Evolutionary conservation across 2,113 vertebrate genomes (phyloP).

Genomic region (Solenodon paradoxus): DNA sequence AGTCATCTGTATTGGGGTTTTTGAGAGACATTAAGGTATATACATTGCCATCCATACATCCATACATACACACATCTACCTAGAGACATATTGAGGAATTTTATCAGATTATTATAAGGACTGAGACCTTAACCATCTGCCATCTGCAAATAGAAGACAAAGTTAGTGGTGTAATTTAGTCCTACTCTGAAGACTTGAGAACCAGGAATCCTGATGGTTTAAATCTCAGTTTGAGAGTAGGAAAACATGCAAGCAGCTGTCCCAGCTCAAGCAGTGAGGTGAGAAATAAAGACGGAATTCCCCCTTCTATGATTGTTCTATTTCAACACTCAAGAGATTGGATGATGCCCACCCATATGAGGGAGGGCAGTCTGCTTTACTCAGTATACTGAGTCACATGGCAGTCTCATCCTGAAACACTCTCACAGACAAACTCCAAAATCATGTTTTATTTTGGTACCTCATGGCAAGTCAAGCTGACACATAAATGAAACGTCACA

Average conservation of each 20-base stretch:
- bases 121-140: not conserved
- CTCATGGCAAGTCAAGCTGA: not conserved
- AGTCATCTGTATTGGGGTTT: not conserved
- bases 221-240: not conserved
- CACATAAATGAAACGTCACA: not conserved
- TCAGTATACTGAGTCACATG: too few species aligned
- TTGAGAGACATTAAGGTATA: too few species aligned
- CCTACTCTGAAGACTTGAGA: not conserved
- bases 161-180: not conserved
- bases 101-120: too few species aligned
- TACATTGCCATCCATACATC: too few species aligned
- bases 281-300: not conserved
- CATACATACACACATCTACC: too few species aligned
- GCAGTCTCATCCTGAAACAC: not conserved
- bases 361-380: not conserved
- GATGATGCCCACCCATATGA: too few species aligned
- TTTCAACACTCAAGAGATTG: not conserved
- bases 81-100: too few species aligned
- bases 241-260: not conserved
- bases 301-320: not conserved
- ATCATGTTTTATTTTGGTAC: not conserved
- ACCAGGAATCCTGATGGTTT: not conserved
- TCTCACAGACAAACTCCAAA: not conserved
- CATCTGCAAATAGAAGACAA: not conserved
- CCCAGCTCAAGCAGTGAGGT: not conserved